phyloP scores from a whole-genome alignment of 2,113 vertebrate genomes.

The Chaenocephalus aceratus region DNA sequence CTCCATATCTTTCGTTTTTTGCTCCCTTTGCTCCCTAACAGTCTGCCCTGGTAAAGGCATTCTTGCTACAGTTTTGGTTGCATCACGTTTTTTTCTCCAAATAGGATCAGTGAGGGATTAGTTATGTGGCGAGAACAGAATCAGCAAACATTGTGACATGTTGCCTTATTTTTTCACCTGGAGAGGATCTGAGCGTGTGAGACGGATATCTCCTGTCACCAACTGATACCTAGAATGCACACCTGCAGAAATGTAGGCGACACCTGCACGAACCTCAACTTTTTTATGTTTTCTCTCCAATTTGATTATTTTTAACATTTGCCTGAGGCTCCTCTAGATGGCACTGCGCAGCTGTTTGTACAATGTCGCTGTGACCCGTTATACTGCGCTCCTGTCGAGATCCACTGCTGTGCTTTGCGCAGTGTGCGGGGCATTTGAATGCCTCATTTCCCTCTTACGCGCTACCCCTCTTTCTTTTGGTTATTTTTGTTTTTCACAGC shows the following conservation, averaged over 20 bases:
- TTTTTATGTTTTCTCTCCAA: neutral
- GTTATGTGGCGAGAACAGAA: slow-evolving; percentile 69
- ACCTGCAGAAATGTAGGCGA: slow-evolving; percentile 76
- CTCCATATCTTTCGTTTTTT: slow-evolving; percentile 26
- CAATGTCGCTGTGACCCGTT: neutral
- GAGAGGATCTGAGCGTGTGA: slow-evolving; percentile 47
- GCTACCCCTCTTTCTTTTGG: slow-evolving; percentile 50
- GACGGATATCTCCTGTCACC: slow-evolving; percentile 61
- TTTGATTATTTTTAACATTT: slow-evolving; percentile 6
- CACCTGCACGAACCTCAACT: slow-evolving; percentile 45
- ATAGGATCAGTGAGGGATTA: slow-evolving; percentile 77
- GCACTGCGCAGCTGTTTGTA: slow-evolving; percentile 82
- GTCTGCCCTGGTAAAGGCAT: slow-evolving; percentile 54
- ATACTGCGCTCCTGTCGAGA: slow-evolving; percentile 22
- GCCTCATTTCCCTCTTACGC: slow-evolving; percentile 76
- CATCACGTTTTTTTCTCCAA: slow-evolving; percentile 64
- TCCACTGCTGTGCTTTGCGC: slow-evolving; percentile 44
- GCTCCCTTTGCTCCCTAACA: slow-evolving; percentile 44
- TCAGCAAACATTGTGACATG: slow-evolving; percentile 74
- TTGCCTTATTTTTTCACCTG: slow-evolving; percentile 61
- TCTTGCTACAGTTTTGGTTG: slow-evolving; percentile 72
- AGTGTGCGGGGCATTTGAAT: slow-evolving; percentile 66
- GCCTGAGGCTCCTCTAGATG: slow-evolving; percentile 77
- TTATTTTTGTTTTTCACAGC: slow-evolving; percentile 75
- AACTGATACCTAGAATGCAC: slow-evolving; percentile 71